Evolutionary conservation across 2,113 vertebrate genomes (phyloP), one percentile per base, ranked within the genome.

Genomic region (Argyrosomus japonicus): DNA sequence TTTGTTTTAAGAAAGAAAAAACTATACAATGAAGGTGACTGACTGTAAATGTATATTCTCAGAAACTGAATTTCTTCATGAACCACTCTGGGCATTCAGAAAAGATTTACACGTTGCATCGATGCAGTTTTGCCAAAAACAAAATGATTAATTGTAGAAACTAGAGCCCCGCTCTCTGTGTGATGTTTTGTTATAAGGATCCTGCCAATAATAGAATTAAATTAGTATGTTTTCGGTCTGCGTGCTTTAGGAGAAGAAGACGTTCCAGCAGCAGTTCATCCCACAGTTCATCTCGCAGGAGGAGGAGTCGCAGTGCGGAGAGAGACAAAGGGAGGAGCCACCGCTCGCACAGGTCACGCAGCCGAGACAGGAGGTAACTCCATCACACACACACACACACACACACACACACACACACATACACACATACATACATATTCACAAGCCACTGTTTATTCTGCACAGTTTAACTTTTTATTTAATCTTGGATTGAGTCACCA

Each of bases 231-330:
- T 27, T 62, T 79, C n/a, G 70, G 63, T 89, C 11, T 74, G 32
- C 67, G 13, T 72, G 56, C 83, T 95, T 69, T 88, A 99, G 98
- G 80, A 97, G 94, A 83, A 96, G 95, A 7, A 95, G 95, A 84
- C 95, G 96, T 4, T 98, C 97, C 50, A 98, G 97, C 96, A 99
- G 97, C 92, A 97, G 96, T 53, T 99, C 98, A 2, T 99, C 98
- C 0, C 97, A 96, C 15, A 97, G 96, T 50, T 97, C 97, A 12
- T 96, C 97, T 61, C 95, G 95, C 88, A 96, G 93, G 93, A 99
- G 96, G 93, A 95, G 96, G 89, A 95, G 95, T 88, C 95, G 93
- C 48, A 99, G 97, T 87, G 91, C 94, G n/a, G 97, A 96, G 10
- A 89, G 95, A 78, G 96, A 96, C 79, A 95, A 95, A 91, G 96